Evolutionary conservation across 2,797 vertebrate species (phyloP).

Genomic region (Novumbra hubbsi): DNA sequence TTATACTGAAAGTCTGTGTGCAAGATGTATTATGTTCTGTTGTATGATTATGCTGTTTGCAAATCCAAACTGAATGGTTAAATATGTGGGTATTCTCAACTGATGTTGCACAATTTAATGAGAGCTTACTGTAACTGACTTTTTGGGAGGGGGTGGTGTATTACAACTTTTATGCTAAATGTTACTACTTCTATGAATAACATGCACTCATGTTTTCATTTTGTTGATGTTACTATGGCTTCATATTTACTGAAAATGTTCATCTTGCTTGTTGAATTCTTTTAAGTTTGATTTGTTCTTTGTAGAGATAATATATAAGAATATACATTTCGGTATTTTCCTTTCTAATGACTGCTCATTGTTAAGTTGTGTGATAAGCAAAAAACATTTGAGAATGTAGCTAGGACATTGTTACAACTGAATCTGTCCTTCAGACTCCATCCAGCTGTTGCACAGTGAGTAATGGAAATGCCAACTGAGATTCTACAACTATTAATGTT

Average conservation of each 20-base stretch:
- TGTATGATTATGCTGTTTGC: constrained; percentile 46
- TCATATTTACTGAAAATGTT: constrained; percentile 51
- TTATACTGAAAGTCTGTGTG: constrained; percentile 54
- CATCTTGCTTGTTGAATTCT: constrained; percentile 40
- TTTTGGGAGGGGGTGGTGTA: constrained; percentile 40
- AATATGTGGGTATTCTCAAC: constrained; percentile 50
- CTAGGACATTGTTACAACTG: too few species aligned
- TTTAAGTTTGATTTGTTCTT: constrained; percentile 50
- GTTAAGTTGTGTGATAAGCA: constrained; percentile 48
- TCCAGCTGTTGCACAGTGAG: too few species aligned
- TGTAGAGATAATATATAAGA: constrained; percentile 71
- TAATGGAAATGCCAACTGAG: too few species aligned
- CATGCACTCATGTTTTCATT: constrained; percentile 50
- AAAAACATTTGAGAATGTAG: constrained; percentile 12
- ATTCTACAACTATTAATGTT: neutral
- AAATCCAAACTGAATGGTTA: constrained; percentile 48
- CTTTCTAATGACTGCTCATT: constrained; percentile 47
- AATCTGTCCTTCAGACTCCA: too few species aligned
- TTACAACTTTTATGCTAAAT: constrained; percentile 47
- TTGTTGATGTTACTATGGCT: constrained; percentile 60
- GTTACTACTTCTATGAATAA: constrained; percentile 51
- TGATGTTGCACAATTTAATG: constrained; percentile 55
- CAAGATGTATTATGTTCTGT: constrained; percentile 53
- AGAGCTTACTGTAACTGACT: constrained; percentile 42
- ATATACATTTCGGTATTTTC: constrained; percentile 41